Base-by-base conservation (phyloP, 2,888 invertebrate genomes). In the Drosophila yooni region DNA sequence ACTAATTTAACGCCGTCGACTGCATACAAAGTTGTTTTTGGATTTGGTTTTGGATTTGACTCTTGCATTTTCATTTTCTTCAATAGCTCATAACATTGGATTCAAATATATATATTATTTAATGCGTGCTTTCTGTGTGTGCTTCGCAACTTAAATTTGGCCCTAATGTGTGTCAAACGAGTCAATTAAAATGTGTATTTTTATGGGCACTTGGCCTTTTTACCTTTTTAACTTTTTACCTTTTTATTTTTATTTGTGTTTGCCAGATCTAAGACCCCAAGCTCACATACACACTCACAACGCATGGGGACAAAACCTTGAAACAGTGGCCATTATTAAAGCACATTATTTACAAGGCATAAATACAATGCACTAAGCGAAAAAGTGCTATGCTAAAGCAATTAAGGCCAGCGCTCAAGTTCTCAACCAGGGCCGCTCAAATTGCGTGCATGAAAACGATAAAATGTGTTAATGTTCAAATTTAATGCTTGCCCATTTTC, bases 371-470 rank as follows among this genome's bases (percentile, higher is more conserved):
- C 59, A 62, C 58, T 62, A 36, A 38, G 25, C 27, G 18, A 54
- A 62, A 62, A 71, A 70, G 51, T 60, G 82, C 87, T 77, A 74
- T 74, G 79, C 70, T 75, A 72, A 79, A 84, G 56, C 83, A 73
- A 87, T 87, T 87, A 87, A 76, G 74, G 43, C 71, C 54, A 25
- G 70, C 68, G 46, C 63, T 81, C 62, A 69, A 71, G 73, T 73
- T 76, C 70, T 66, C 52, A 65, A 18, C 33, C 78, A 77, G 61
- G 77, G 77, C 53, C 77, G 53, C 33, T 59, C 59, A 77, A 79
- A 71, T 83, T 70, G 81, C 84, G 76, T 81, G 83, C 71, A 58
- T 66, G 79, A 71, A 83, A 85, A 71, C 79, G 70, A 87, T 81
- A 79, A 74, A 59, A 73, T 60, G 62, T 43, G 57, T 62, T 21